Evolutionary conservation across 2,888 invertebrate species (phyloP).

Genomic region (Harmothoe impar): DNA sequence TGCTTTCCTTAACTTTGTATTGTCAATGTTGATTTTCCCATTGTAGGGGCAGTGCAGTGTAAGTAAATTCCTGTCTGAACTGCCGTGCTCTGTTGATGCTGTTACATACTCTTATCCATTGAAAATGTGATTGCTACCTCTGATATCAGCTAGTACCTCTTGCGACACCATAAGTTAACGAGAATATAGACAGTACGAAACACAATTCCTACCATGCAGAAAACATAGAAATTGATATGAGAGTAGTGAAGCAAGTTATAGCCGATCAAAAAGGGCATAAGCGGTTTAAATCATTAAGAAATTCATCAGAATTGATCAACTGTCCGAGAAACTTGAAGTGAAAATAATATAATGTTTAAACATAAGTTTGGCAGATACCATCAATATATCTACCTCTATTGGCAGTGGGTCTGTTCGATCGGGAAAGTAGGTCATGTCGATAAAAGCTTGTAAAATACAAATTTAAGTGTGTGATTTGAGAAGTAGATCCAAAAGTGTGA

Average conservation of each 20-base stretch:
- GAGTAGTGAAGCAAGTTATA: no score
- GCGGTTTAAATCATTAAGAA: no score
- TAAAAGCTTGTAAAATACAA: constrained; percentile 8
- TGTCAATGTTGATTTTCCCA: constrained; percentile 9
- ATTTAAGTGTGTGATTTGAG: neutral
- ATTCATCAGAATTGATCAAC: no score
- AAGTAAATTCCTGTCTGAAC: constrained; percentile 14
- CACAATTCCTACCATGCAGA: no score
- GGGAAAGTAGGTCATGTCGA: constrained; percentile 16
- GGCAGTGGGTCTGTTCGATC: constrained; percentile 43
- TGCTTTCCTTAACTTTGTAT: neutral
- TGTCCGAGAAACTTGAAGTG: no score
- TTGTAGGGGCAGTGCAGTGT: constrained; percentile 1
- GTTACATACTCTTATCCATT: neutral
- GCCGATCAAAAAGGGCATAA: no score
- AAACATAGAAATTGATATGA: no score
- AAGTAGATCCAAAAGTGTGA: neutral
- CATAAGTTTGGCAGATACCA: no score
- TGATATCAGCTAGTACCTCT: no score
- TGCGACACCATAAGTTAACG: no score
- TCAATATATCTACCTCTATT: neutral
- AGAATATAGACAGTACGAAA: no score
- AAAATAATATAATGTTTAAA: no score
- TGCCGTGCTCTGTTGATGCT: constrained; percentile 10
- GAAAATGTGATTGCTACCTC: neutral